Evolutionary conservation across 2,797 vertebrate genomes (phyloP).

Genomic region (Lutjanus argentimaculatus): DNA sequence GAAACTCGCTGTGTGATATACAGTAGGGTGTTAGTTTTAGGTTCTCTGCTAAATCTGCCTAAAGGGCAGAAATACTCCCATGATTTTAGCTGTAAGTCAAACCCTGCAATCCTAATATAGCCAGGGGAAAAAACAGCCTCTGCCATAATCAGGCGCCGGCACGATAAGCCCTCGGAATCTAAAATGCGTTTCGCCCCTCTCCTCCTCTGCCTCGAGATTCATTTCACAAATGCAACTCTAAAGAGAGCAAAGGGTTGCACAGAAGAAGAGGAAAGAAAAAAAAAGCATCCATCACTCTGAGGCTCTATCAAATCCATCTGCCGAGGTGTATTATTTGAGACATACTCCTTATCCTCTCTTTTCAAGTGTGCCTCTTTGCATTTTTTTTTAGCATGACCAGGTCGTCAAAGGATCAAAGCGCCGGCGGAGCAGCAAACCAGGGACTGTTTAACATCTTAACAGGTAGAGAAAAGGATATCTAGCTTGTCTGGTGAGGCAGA

Average conservation of each 20-base stretch:
- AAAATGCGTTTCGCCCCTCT: conserved; percentile 51
- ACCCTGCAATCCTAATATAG: conserved; percentile 64
- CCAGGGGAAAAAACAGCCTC: conserved; percentile 67
- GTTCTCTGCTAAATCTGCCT: conserved; percentile 77
- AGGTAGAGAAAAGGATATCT: conserved; percentile 63
- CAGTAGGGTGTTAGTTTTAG: conserved; percentile 63
- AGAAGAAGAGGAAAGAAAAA: conserved; percentile 5
- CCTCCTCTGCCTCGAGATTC: conserved; percentile 60
- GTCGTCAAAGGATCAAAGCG: conserved; percentile 77
- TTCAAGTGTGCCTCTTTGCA: conserved; percentile 75
- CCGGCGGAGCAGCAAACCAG: conserved; percentile 50
- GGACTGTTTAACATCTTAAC: conserved; percentile 75
- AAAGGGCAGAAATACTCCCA: conserved; percentile 66
- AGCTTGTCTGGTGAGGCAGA: conserved; percentile 41
- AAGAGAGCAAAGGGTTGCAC: conserved; percentile 64
- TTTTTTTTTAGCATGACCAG: conserved; percentile 65
- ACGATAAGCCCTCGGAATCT: conserved; percentile 64
- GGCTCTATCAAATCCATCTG: conserved; percentile 76
- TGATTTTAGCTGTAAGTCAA: conserved; percentile 68
- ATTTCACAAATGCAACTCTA: conserved; percentile 71
- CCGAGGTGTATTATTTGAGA: conserved; percentile 74
- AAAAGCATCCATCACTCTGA: conserved; percentile 50
- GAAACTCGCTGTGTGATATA: conserved; percentile 59
- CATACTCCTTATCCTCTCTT: conserved; percentile 75
- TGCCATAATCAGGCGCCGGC: conserved; percentile 58